These are phyloP conservation scores for Iguana delicatissima DNA, from an alignment of 2,797 vertebrate genomes.

Conservation along the genomic window DNA sequence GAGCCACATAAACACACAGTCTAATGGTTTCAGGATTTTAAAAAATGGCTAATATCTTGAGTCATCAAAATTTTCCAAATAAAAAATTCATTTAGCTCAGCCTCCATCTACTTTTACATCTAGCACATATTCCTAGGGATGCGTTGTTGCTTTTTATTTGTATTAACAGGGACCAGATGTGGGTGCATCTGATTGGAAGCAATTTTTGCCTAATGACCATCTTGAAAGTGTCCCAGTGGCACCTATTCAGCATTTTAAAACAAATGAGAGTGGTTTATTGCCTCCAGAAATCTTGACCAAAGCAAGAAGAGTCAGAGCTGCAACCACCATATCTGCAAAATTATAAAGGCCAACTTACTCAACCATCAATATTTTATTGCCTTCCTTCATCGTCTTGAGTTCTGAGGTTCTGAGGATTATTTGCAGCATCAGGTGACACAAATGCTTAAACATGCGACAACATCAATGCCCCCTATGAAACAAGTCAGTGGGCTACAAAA, in stretches of 20 bases:
- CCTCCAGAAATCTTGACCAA: constrained; percentile 71
- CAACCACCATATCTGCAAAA: constrained; percentile 55
- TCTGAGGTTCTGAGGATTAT: constrained; percentile 41
- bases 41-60: constrained; percentile 69
- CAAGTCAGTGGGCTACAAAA: constrained; percentile 17
- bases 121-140: constrained; percentile 77
- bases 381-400: constrained; percentile 19
- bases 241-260: constrained; percentile 83
- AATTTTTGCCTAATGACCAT: constrained; percentile 84
- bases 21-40: background rate
- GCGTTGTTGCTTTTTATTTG: constrained; percentile 77
- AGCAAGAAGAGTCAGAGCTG: constrained; percentile 42
- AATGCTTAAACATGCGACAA: constrained; percentile 2
- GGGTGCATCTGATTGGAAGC: constrained; percentile 83
- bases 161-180: constrained; percentile 90
- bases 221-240: constrained; percentile 83
- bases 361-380: constrained; percentile 19
- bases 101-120: constrained; percentile 44
- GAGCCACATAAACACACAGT: background rate
- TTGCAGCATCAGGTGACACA: constrained; percentile 14
- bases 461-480: constrained; percentile 42
- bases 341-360: constrained; percentile 41
- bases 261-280: constrained; percentile 62
- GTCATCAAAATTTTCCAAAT: constrained; percentile 64
- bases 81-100: constrained; percentile 55